These are phyloP conservation scores for Epinephelus malabaricus DNA, from an alignment of 2,797 vertebrate species.

Conservation along the genomic window DNA sequence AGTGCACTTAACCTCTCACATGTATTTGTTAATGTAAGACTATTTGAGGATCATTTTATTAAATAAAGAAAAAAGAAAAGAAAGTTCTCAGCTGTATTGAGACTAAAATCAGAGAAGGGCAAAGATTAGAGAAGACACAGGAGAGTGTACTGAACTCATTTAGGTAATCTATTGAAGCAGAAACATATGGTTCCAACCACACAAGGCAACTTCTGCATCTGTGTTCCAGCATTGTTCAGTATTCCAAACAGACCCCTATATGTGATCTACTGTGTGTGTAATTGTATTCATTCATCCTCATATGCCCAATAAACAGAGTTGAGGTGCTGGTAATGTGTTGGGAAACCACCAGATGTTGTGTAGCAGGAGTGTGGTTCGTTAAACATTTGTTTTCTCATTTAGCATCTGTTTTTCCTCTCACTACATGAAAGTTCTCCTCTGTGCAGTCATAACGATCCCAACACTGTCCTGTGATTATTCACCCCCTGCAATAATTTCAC, in stretches of 20 bases:
- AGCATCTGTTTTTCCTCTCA: slow-evolving; percentile 62
- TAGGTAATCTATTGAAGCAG: slow-evolving; percentile 17
- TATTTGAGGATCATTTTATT: not conserved
- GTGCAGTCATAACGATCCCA: slow-evolving; percentile 1
- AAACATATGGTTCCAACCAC: slow-evolving; percentile 19
- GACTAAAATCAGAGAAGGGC: not conserved
- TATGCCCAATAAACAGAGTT: slow-evolving; percentile 55
- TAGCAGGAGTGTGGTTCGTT: slow-evolving; percentile 33
- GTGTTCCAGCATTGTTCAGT: slow-evolving; percentile 23
- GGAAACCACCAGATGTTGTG: slow-evolving; percentile 68
- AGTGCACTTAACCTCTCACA: not conserved
- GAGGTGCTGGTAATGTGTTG: slow-evolving; percentile 50
- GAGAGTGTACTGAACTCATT: not conserved
- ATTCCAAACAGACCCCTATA: slow-evolving; percentile 31
- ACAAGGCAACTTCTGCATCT: slow-evolving; percentile 2
- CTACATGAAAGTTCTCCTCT: slow-evolving; percentile 19
- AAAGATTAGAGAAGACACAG: not conserved
- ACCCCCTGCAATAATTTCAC: not conserved
- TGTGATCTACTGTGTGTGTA: slow-evolving; percentile 46
- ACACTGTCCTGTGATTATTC: slow-evolving; percentile 18
- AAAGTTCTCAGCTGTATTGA: not conserved
- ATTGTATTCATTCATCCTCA: slow-evolving; percentile 57
- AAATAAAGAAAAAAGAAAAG: not conserved
- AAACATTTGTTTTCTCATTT: slow-evolving; percentile 62
- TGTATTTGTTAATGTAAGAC: not conserved